Conservation (phyloP, 2,888 invertebrate species). For the Podotricha telesiphe region DNA sequence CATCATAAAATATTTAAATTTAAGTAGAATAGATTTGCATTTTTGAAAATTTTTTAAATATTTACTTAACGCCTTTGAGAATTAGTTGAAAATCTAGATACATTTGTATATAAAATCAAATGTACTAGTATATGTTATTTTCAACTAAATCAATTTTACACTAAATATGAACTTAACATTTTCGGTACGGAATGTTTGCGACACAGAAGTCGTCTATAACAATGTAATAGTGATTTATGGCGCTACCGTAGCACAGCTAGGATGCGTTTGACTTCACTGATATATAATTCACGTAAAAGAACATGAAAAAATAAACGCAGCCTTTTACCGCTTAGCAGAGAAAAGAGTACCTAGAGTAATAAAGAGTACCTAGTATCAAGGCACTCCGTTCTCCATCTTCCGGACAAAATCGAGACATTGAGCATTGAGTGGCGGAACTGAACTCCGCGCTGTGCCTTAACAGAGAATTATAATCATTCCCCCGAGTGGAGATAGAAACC, state of each 20-base stretch:
- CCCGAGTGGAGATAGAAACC: no score
- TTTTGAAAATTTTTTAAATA: background rate
- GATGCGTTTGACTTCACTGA: background rate
- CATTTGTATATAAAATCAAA: background rate
- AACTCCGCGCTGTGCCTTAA: no score
- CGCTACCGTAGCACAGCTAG: constrained; percentile 1
- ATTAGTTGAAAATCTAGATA: no score
- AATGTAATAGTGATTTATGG: constrained; percentile 11
- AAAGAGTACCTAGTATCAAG: no score
- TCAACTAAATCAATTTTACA: background rate
- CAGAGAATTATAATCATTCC: no score
- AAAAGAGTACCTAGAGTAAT: no score
- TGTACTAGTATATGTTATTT: background rate
- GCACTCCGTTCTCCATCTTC: no score
- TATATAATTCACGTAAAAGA: background rate
- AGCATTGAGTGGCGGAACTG: no score
- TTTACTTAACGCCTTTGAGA: background rate
- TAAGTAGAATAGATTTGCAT: background rate
- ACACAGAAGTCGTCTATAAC: constrained; percentile 3
- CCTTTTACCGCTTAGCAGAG: no score
- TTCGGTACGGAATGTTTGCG: background rate
- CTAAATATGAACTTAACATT: background rate
- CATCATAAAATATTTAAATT: background rate
- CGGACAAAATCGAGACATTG: no score
- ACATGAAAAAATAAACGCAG: no score